Evolutionary conservation across 2,797 vertebrate genomes (phyloP), one percentile per base, ranked within the genome.

Genomic region (Zenarchopterus dispar): DNA sequence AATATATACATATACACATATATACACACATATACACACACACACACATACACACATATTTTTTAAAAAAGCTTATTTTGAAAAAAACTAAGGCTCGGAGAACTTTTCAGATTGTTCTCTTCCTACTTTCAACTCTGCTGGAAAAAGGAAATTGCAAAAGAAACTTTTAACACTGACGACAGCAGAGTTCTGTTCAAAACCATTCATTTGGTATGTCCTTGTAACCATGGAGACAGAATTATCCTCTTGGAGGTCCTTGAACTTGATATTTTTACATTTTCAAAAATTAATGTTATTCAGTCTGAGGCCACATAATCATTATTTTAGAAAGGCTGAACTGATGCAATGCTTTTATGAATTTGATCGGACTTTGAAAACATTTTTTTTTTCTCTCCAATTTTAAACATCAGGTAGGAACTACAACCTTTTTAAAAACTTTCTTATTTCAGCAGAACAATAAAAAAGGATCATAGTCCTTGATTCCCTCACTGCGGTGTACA

Each of bases 401-500:
- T 67, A 47, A 36, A 57, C 2, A 11, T 8, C 9, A 36, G 10
- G 11, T 36, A 11, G 33, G 33, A 36, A 36, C 9, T 11, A 2
- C 13, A 36, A 26, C 19, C 17, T 15, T 28, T 63, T 39, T 6
- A 7, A 54, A 74, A 69, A 59, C 33, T 42, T 36, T 33, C 26
- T 69, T 24, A 47, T 49, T 56, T 52, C 7, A 36, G 21, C 58
- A 1, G n/a, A 61, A 60, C 54, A 19, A 43, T 39, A 39, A 39
- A 39, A 39, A 15, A 0, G 59, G 33, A 22, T 58, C n/a, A n/a
- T n/a, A n/a, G 43, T 62, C 68, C 71, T 67, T 48, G 67, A 71
- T 79, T 58, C 66, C 70, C 63, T 84, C 80, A 84, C 91, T 82
- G 73, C 63, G 63, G 77, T 78, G 26, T 55, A 56, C 66, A 41